phyloP scores from a whole-genome alignment of 2,113 vertebrate genomes.

The Oreocharis arfaki region DNA sequence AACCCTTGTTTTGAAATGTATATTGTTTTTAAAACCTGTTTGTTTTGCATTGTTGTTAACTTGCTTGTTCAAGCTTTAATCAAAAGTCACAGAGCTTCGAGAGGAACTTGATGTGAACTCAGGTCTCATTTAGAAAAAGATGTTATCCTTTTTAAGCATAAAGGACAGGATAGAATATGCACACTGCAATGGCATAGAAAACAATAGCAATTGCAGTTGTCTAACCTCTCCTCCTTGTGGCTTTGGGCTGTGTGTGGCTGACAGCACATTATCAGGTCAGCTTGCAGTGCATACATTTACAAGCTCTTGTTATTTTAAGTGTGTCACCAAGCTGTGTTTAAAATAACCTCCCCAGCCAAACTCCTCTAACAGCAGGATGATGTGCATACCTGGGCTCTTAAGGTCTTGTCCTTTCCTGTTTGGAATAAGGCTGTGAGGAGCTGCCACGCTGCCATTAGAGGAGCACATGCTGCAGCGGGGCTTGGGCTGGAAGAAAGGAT shows the following conservation, averaged over 20 bases:
- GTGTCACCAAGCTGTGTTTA: not conserved
- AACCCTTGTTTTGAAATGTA: not conserved
- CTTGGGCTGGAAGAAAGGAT: not conserved
- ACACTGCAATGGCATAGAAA: not conserved
- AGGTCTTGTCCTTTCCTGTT: not conserved
- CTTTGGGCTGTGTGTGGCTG: not conserved
- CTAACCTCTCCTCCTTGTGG: not conserved
- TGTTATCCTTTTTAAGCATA: not conserved
- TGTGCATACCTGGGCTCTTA: not conserved
- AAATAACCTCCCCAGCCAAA: constrained; percentile 1
- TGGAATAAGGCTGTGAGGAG: not conserved
- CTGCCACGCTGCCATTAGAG: fast-evolving
- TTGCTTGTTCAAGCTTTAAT: not conserved
- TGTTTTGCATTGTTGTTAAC: not conserved
- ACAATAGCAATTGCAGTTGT: not conserved
- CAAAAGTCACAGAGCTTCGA: not conserved
- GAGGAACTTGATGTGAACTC: not conserved
- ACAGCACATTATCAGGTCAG: constrained; percentile 4
- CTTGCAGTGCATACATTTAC: not conserved
- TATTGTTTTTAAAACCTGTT: not conserved
- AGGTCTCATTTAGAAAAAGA: not conserved
- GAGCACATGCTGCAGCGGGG: fast-evolving
- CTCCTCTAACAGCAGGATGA: not conserved
- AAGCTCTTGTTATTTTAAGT: constrained; percentile 41
- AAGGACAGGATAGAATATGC: not conserved